Conservation (phyloP, 2,113 vertebrate genomes). For the Illadopsis cleaveri region DNA sequence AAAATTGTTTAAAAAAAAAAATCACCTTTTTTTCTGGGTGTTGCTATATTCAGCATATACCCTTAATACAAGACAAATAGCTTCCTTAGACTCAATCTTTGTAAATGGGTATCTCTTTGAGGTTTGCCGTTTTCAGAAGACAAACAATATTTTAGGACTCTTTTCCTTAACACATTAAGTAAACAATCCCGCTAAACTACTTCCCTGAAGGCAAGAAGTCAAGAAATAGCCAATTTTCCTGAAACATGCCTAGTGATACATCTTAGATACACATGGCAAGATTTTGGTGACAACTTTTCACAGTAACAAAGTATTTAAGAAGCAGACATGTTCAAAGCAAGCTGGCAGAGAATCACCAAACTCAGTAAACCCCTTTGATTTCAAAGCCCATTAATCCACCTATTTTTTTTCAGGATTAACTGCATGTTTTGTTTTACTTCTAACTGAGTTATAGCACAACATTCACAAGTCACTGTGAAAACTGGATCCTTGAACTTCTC, state of each 20-base stretch:
- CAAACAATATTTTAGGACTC: neutral
- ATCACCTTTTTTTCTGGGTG: neutral
- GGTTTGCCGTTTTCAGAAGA: neutral
- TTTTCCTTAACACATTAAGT: neutral
- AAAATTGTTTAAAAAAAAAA: neutral
- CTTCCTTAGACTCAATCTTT: neutral
- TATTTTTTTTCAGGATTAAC: neutral
- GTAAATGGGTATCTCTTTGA: rapidly evolving
- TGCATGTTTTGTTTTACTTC: neutral
- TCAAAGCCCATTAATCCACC: neutral
- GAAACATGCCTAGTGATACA: neutral
- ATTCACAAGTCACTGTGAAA: neutral
- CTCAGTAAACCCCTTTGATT: neutral
- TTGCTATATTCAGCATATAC: neutral
- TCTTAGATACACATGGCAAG: neutral
- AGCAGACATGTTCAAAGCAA: neutral
- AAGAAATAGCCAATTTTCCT: neutral
- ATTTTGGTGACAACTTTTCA: neutral
- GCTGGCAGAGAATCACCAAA: neutral
- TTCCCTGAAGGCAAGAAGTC: neutral
- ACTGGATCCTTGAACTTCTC: neutral
- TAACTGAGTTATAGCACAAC: neutral
- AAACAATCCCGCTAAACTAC: neutral
- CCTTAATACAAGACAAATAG: neutral
- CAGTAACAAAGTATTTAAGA: neutral